These are phyloP conservation scores for Drosophila meridiana DNA, from an alignment of 2,888 invertebrate genomes.

Conservation along the genomic window DNA sequence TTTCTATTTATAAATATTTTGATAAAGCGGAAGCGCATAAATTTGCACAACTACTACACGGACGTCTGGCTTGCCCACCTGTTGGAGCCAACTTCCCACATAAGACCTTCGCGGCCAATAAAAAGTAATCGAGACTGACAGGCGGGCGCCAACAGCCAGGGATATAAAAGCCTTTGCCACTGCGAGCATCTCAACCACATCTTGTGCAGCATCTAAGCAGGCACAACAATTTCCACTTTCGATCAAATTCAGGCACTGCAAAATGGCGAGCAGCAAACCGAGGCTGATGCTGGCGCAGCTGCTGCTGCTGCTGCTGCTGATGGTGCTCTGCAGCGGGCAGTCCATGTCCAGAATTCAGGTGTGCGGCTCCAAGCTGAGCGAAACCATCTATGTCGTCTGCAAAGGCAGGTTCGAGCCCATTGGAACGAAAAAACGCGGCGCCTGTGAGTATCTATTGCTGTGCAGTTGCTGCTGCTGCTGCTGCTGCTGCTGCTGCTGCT, in stretches of 20 bases:
- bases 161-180: slow-evolving; percentile 60
- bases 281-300: neutral
- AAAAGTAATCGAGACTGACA: slow-evolving; percentile 60
- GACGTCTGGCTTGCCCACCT: slow-evolving; percentile 8
- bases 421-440: slow-evolving; percentile 35
- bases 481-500: neutral
- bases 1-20: slow-evolving; percentile 26
- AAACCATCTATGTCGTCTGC: slow-evolving; percentile 33
- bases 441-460: slow-evolving; percentile 39
- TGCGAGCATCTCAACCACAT: slow-evolving; percentile 49
- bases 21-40: slow-evolving; percentile 19
- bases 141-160: slow-evolving; percentile 5
- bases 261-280: slow-evolving; percentile 39
- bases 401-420: slow-evolving; percentile 26
- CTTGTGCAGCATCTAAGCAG: slow-evolving; percentile 42
- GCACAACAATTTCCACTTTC: slow-evolving; percentile 31
- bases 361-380: slow-evolving; percentile 42
- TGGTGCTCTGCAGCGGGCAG: slow-evolving; percentile 18
- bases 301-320: slow-evolving; percentile 40
- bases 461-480: neutral
- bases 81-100: slow-evolving; percentile 25
- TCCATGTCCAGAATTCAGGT: slow-evolving; percentile 11
- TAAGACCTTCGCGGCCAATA: slow-evolving; percentile 16
- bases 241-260: slow-evolving; percentile 1
- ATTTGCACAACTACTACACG: slow-evolving; percentile 16